phyloP scores from a whole-genome alignment of 2,888 invertebrate species.

The Caenorhabditis sinica region DNA sequence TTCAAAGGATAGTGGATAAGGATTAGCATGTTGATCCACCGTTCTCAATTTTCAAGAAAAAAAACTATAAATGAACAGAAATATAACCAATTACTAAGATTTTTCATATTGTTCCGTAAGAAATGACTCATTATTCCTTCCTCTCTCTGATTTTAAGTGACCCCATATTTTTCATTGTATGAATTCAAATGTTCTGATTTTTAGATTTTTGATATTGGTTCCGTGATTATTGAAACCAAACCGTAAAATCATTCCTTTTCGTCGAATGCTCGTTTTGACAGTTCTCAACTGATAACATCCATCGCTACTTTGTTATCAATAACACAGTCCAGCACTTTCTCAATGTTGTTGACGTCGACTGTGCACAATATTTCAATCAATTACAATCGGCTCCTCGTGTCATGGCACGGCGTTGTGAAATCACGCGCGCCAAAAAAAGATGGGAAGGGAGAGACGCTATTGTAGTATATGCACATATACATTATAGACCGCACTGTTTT shows the following conservation, averaged over 20 bases:
- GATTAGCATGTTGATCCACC: too few species aligned
- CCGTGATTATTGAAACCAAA: not conserved
- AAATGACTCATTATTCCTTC: too few species aligned
- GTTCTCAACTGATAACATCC: conserved; percentile 23
- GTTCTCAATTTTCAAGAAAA: too few species aligned
- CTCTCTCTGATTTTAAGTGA: too few species aligned
- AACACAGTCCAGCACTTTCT: conserved; percentile 26
- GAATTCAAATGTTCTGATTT: not conserved
- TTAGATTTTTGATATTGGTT: not conserved
- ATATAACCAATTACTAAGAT: too few species aligned
- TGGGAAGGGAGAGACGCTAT: not conserved
- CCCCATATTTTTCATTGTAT: too few species aligned
- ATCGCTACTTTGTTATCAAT: conserved; percentile 12
- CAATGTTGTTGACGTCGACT: conserved; percentile 20
- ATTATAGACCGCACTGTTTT: conserved; percentile 14
- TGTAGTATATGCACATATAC: not conserved
- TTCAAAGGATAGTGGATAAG: too few species aligned
- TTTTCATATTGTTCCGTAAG: too few species aligned
- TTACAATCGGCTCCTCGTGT: not conserved
- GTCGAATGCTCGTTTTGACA: conserved; percentile 19
- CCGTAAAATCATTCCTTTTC: not conserved
- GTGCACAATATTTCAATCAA: conserved; percentile 29
- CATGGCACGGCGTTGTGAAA: conserved; percentile 16
- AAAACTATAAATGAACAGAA: too few species aligned
- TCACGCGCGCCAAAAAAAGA: not conserved